These are phyloP conservation scores for Tipula helvola DNA, from an alignment of 2,888 invertebrate species.

Conservation along the genomic window DNA sequence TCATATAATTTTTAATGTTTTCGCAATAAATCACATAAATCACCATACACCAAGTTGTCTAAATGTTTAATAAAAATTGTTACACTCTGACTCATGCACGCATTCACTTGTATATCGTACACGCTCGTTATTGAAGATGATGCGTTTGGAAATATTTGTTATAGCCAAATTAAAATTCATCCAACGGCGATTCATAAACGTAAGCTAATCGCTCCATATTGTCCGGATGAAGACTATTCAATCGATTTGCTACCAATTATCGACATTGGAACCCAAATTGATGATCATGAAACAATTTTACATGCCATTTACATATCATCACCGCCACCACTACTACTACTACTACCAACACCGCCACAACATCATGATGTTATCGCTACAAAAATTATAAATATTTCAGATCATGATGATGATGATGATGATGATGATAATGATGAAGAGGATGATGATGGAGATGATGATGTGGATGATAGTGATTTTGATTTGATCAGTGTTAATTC, in stretches of 20 bases:
- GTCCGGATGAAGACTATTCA: background rate
- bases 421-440: background rate
- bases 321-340: background rate
- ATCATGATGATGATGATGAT: background rate
- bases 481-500: background rate
- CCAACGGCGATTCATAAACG: background rate
- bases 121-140: background rate
- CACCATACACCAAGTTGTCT: background rate
- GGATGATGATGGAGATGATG: background rate
- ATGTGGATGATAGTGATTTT: background rate
- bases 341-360: background rate
- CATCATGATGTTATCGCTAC: background rate
- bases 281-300: background rate
- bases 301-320: constrained; percentile 4
- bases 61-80: background rate
- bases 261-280: background rate
- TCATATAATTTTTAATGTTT: background rate
- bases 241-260: background rate
- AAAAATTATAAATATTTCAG: constrained; percentile 4
- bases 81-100: constrained; percentile 4
- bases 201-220: background rate
- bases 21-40: background rate
- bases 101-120: background rate
- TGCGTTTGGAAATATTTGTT: background rate
- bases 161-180: background rate